Conservation (phyloP, 1,140 invertebrate genomes). For the Pararge aegeria region DNA sequence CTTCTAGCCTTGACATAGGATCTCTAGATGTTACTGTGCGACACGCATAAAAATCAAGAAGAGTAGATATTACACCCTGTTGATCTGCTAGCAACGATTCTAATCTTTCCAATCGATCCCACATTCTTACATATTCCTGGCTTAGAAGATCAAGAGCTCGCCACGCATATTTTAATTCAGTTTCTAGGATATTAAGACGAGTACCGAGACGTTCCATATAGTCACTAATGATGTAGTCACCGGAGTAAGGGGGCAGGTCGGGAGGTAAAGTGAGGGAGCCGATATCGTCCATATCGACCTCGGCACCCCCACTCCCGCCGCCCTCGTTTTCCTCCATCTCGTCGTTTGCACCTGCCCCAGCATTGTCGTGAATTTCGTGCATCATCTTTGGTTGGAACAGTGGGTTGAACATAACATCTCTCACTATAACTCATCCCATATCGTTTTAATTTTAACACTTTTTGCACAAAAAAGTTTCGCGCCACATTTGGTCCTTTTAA, state of each 20-base stretch:
- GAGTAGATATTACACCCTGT: conserved; percentile 93
- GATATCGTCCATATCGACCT: conserved; percentile 76
- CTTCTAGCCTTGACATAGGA: conserved; percentile 78
- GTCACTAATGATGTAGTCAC: conserved; percentile 88
- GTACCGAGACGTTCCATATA: conserved; percentile 94
- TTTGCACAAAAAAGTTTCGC: conserved; percentile 58
- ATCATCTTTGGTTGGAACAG: conserved; percentile 72
- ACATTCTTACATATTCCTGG: conserved; percentile 96
- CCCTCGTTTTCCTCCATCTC: conserved; percentile 77
- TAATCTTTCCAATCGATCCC: conserved; percentile 94
- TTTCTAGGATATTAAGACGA: conserved; percentile 91
- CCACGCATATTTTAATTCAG: conserved; percentile 95
- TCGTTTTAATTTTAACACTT: conserved; percentile 72
- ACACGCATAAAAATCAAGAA: conserved; percentile 88
- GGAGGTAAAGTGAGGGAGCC: conserved; percentile 68
- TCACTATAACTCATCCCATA: conserved; percentile 78
- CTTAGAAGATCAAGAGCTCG: conserved; percentile 93
- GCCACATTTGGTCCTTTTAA: conserved; percentile 47
- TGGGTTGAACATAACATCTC: conserved; percentile 67
- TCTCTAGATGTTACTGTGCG: conserved; percentile 69
- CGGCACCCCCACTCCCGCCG: conserved; percentile 74
- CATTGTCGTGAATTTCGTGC: conserved; percentile 76
- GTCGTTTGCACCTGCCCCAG: conserved; percentile 67
- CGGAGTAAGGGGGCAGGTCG: conserved; percentile 70
- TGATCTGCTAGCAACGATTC: conserved; percentile 93